phyloP scores from a whole-genome alignment of 2,888 invertebrate genomes.

The Lagria hirta region DNA sequence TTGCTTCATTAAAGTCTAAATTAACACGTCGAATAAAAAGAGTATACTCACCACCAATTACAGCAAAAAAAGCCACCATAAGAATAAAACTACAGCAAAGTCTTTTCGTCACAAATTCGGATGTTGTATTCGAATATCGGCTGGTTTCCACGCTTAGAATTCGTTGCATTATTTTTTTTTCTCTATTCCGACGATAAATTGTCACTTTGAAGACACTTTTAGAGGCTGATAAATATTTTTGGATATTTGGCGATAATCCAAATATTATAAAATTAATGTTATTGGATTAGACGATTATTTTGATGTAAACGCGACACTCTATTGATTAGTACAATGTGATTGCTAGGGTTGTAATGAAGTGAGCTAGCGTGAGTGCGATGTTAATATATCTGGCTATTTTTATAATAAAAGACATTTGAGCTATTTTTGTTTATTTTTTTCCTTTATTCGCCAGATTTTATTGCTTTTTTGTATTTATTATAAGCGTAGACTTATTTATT shows the following conservation, averaged over 20 bases:
- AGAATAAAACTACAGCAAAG: constrained; percentile 53
- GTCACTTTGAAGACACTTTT: constrained; percentile 11
- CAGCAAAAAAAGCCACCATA: constrained; percentile 54
- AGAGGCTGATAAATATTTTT: constrained; percentile 10
- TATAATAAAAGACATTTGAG: constrained; percentile 12
- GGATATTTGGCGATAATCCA: constrained; percentile 12
- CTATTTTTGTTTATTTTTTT: constrained; percentile 20
- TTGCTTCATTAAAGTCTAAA: too few relatives aligned
- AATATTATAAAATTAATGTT: too few relatives aligned
- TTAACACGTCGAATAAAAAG: too few relatives aligned
- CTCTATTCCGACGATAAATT: too few relatives aligned
- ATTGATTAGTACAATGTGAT: constrained; percentile 12
- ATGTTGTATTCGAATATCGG: constrained; percentile 43
- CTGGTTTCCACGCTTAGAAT: constrained; percentile 55
- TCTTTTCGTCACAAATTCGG: constrained; percentile 45
- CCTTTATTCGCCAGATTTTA: too few relatives aligned
- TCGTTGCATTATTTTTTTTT: constrained; percentile 57
- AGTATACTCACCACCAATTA: constrained; percentile 50
- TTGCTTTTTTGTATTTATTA: too few relatives aligned
- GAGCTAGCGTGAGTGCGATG: constrained; percentile 10
- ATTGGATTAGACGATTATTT: constrained; percentile 2
- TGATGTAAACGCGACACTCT: constrained; percentile 1
- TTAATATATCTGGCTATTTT: constrained; percentile 13
- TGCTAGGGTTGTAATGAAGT: constrained; percentile 17
- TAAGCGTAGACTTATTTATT: too few relatives aligned